Percentiles rank a stretch among this genome's conserved stretches.
Evolutionary conservation across 2,888 invertebrate genomes (phyloP).

Genomic region (Lumbricus terrestris): DNA sequence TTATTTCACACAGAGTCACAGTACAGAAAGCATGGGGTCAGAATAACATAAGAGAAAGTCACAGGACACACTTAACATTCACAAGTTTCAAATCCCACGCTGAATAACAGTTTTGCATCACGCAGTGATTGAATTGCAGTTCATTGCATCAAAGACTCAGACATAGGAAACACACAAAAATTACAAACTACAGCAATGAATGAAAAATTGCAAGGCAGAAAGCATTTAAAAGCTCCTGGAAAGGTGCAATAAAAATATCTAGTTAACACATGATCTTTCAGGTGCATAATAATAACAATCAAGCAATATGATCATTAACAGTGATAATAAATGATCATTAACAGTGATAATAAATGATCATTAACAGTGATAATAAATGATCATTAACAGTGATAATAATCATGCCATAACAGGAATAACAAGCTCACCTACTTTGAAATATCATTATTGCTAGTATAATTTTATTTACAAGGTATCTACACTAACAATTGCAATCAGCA

Average conservation of each 20-base stretch:
- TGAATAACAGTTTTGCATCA: neutral
- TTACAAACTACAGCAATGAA: neutral
- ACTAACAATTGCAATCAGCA: too few species aligned
- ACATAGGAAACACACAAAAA: neutral
- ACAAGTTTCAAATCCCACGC: neutral
- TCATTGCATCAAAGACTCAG: neutral
- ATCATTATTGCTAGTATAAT: neutral
- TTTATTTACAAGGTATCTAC: slow-evolving; percentile 3
- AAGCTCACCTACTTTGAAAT: neutral
- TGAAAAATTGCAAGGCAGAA: too few species aligned
- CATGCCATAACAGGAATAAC: too few species aligned
- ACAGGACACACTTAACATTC: neutral
- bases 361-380: neutral
- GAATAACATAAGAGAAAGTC: neutral
- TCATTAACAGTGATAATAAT: neutral
- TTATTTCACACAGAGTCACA: neutral
- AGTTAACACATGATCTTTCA: neutral
- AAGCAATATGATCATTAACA: neutral
- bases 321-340: neutral
- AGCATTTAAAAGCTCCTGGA: neutral
- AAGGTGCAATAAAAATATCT: neutral
- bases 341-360: neutral
- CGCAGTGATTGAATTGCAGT: neutral
- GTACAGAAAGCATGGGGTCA: neutral
- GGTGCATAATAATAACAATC: neutral